Evolutionary conservation across 2,113 vertebrate genomes (phyloP).

Genomic region (Tringa solitaria): DNA sequence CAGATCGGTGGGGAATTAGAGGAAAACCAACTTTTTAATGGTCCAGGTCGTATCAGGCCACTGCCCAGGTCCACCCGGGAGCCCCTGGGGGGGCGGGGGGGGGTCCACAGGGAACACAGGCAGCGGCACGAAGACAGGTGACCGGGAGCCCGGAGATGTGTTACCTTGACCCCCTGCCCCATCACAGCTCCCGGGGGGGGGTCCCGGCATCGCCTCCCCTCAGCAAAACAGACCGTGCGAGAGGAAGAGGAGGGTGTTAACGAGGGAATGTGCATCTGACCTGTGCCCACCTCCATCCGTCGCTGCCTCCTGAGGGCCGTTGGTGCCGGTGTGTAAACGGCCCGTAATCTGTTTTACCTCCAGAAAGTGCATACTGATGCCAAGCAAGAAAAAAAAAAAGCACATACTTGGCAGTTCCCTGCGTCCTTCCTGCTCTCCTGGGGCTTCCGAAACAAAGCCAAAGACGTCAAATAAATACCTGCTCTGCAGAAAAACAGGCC

Average conservation of each 20-base stretch:
- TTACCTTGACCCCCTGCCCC: background rate
- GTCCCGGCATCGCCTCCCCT: fast-evolving
- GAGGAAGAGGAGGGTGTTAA: background rate
- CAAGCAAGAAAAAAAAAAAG: background rate
- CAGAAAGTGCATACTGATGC: background rate
- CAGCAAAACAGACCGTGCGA: fast-evolving
- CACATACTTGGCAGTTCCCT: background rate
- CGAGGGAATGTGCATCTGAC: background rate
- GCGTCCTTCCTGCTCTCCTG: background rate
- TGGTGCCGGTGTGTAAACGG: background rate
- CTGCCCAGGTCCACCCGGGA: background rate
- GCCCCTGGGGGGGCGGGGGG: background rate
- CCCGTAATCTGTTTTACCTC: background rate
- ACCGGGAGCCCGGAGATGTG: background rate
- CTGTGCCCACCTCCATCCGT: background rate
- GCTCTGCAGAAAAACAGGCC: background rate
- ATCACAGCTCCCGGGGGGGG: background rate
- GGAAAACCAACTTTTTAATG: background rate
- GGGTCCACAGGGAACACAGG: background rate
- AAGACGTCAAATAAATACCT: background rate
- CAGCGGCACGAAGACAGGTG: background rate
- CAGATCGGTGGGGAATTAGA: too few species aligned
- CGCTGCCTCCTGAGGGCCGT: background rate
- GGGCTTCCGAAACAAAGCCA: background rate
- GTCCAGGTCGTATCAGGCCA: background rate